Percentiles rank a stretch among this genome's conserved stretches.
Conservation (phyloP, 2,797 vertebrate genomes). For the Poecilia wingei region DNA sequence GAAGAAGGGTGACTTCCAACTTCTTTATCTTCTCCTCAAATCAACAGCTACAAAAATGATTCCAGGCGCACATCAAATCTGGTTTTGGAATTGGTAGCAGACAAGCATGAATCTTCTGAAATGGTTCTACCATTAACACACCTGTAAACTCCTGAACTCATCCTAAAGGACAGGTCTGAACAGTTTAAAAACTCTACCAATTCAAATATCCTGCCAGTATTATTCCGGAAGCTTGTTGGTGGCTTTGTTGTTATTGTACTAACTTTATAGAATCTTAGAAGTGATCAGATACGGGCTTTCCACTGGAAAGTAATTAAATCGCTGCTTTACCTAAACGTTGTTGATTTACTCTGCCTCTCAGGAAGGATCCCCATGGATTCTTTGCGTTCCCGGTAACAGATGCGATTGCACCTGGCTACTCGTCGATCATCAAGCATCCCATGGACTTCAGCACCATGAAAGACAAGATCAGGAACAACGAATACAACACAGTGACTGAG, state of each 20-base stretch:
- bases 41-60: background rate
- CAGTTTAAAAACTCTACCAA: background rate
- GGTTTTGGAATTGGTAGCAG: background rate
- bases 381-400: constrained; percentile 97
- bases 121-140: background rate
- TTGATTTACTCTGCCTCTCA: constrained; percentile 62
- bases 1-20: background rate
- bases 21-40: background rate
- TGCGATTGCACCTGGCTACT: constrained; percentile 97
- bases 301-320: background rate
- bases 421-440: constrained; percentile 97
- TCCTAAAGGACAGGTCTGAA: background rate
- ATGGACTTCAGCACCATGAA: constrained; percentile 99
- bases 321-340: background rate
- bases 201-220: background rate
- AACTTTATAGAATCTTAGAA: background rate
- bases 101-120: background rate
- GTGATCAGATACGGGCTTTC: background rate
- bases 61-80: background rate
- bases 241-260: background rate
- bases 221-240: background rate
- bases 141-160: background rate
- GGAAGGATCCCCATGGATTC: constrained; percentile 97
- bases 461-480: constrained; percentile 91
- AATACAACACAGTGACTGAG: constrained; percentile 97